Evolutionary conservation across 2,888 invertebrate genomes (phyloP).

Genomic region (Empis stercorea): DNA sequence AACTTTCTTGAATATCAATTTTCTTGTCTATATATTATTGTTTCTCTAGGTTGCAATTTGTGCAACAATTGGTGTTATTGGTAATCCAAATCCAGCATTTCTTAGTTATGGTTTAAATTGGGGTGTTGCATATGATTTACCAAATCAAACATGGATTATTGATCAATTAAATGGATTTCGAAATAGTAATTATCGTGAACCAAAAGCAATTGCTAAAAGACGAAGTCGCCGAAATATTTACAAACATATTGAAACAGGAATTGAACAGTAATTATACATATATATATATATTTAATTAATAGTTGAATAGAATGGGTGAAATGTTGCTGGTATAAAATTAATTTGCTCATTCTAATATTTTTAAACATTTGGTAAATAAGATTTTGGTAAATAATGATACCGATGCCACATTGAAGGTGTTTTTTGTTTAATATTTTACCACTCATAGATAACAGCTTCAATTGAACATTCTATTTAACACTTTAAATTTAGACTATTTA

Average conservation of each 20-base stretch:
- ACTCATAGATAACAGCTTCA: too few relatives aligned
- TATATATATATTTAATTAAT: neutral
- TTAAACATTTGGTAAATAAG: too few relatives aligned
- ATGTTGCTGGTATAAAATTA: too few relatives aligned
- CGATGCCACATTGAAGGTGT: too few relatives aligned
- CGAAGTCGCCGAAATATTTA: slow-evolving; percentile 27
- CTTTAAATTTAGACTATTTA: neutral
- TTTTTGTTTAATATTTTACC: too few relatives aligned
- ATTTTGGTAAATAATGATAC: too few relatives aligned
- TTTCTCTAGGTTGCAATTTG: slow-evolving; percentile 41
- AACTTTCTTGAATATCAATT: neutral
- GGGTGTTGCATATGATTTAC: slow-evolving; percentile 54
- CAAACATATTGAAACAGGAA: slow-evolving; percentile 35
- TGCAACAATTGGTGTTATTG: slow-evolving; percentile 45
- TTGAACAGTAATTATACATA: slow-evolving; percentile 45
- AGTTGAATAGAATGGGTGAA: slow-evolving; percentile 61
- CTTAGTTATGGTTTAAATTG: slow-evolving; percentile 54
- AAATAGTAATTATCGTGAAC: slow-evolving; percentile 8
- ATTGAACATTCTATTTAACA: too few relatives aligned
- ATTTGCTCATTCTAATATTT: too few relatives aligned
- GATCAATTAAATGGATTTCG: slow-evolving; percentile 27
- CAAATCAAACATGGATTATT: slow-evolving; percentile 42
- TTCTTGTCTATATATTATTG: neutral
- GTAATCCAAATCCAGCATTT: slow-evolving; percentile 42
- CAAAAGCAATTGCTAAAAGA: slow-evolving; percentile 39